Evolutionary conservation across 2,888 invertebrate genomes (phyloP), one percentile per base, ranked within the genome.

Genomic region (Anthoptus insignis): DNA sequence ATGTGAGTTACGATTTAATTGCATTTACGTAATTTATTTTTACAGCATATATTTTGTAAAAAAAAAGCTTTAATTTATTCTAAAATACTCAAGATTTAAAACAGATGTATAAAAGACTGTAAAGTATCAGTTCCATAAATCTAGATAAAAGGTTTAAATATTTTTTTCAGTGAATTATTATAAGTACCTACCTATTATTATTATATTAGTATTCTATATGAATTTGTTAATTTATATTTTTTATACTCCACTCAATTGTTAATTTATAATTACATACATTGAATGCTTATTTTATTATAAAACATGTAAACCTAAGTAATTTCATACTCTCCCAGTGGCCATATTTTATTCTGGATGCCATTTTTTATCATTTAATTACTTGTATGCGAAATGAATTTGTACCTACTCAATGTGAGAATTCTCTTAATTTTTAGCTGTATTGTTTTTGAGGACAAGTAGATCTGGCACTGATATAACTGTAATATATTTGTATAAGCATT

Each of bases 11-110:
- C 78, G 85, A 91, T 87, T 91, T 92, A 79, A 93, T 91, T 91
- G 86, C 91, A 88, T 91, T 92, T 89, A 90, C 84, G 76, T 93
- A 86, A 91, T 86, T 92, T 88, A 88, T 76, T 73, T 73, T 84
- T 84, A 84, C 77, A 77, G 72, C 81, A 85, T 78, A 82, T 87
- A 88, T 86, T 89, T 87, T 92, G 87, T 91, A 89, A 87, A 88
- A 81, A 27, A 86, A 32, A 90, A 93, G 93, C 93, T 93, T 93
- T 93, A 93, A 93, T 93, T 93, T 92, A 91, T 90, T 89, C 81
- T 89, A 88, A 82, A 90, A 90, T 92, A 92, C 89, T 92, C 91
- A 88, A 85, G 87, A 42, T 42, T 81, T 80, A 81, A 81, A 81
- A 82, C 86, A 75, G 83, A 87, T 83, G 68, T 91, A 84, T 89